These are phyloP conservation scores for Cheirogaleus major DNA, from an alignment of 2,797 vertebrate species.

Conservation along the genomic window DNA sequence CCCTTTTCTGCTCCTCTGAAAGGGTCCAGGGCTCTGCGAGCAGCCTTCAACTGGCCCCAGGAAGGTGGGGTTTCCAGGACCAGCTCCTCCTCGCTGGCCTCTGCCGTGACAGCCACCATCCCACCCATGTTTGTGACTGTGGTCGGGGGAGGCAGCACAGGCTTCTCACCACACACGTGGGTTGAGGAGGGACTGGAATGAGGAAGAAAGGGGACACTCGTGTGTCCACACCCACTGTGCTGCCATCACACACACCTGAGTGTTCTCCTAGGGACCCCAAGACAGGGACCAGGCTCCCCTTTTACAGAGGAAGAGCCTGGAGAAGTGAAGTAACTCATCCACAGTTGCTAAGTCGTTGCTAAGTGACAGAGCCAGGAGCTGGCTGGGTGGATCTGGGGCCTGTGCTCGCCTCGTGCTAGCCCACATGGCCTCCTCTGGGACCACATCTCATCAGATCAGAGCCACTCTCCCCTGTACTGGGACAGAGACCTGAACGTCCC, in stretches of 20 bases:
- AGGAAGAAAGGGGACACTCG: neutral
- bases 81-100: neutral
- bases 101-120: neutral
- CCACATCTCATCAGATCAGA: neutral
- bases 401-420: neutral
- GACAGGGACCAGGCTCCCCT: neutral
- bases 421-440: fast-evolving
- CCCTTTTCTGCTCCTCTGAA: neutral
- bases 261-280: neutral
- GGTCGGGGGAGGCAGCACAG: neutral
- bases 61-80: neutral
- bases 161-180: neutral
- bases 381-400: neutral
- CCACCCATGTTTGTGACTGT: neutral
- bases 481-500: neutral
- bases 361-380: neutral
- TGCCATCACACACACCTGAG: neutral
- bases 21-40: neutral
- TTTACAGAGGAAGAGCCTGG: neutral
- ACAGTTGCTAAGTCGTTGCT: neutral
- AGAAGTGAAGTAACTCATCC: neutral
- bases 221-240: neutral
- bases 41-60: neutral
- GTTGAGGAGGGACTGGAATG: neutral
- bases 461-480: neutral